Conservation (phyloP, 2,797 vertebrate species). For the Galagoides demidoff region DNA sequence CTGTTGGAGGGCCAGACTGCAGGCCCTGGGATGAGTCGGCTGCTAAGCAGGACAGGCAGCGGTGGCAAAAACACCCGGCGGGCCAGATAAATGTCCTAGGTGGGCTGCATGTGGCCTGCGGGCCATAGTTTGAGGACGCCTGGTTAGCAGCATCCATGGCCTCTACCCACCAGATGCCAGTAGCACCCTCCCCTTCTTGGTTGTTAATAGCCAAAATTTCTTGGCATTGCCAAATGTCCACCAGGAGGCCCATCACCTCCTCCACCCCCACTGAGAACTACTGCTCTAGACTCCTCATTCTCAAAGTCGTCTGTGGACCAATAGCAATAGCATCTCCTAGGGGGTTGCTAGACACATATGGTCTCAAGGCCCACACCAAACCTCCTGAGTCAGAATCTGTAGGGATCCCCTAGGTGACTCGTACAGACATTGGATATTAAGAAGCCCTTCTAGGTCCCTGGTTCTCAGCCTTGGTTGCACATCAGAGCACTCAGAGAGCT, state of each 20-base stretch:
- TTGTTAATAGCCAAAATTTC: background rate
- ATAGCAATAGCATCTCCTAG: background rate
- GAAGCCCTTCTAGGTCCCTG: background rate
- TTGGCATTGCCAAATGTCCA: background rate
- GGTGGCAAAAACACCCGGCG: too few relatives aligned
- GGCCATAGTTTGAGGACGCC: too few relatives aligned
- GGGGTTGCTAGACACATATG: background rate
- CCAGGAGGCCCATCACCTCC: background rate
- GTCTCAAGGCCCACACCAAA: background rate
- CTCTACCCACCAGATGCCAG: background rate
- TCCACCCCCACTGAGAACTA: background rate
- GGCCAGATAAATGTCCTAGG: too few relatives aligned
- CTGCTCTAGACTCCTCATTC: background rate
- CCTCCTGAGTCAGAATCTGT: background rate
- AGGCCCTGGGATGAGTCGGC: too few relatives aligned
- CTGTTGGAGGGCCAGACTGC: too few relatives aligned
- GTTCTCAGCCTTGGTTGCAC: background rate
- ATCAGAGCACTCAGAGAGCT: conserved; percentile 11
- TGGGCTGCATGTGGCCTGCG: too few relatives aligned
- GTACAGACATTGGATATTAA: background rate
- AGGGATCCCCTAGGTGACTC: background rate
- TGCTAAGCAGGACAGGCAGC: too few relatives aligned
- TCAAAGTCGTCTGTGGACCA: background rate
- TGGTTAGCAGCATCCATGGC: background rate
- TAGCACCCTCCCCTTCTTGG: background rate